phyloP scores from a whole-genome alignment of 2,888 invertebrate genomes.

The Eurois occulta region DNA sequence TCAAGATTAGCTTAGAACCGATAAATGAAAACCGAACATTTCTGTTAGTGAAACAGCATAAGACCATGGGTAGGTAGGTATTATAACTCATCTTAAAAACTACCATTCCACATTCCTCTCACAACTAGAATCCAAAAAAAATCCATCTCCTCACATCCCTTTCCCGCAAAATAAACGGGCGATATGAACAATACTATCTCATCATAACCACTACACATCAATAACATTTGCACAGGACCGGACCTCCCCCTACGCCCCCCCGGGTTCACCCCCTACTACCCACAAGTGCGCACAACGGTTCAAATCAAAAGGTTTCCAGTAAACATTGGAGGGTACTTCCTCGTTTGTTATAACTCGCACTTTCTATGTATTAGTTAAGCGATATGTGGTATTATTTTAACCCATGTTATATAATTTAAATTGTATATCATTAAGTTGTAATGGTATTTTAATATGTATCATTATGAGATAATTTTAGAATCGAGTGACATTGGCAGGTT shows the following conservation, averaged over 20 bases:
- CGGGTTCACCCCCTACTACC: constrained; percentile 47
- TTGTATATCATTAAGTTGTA: constrained; percentile 27
- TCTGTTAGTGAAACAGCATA: neutral
- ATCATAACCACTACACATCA: constrained; percentile 73
- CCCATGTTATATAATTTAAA: constrained; percentile 13
- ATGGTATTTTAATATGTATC: constrained; percentile 22
- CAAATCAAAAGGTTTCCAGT: constrained; percentile 78
- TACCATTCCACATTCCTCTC: neutral
- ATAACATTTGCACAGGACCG: constrained; percentile 80
- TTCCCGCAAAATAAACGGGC: constrained; percentile 73
- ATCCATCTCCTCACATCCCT: constrained; percentile 48
- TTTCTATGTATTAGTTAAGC: constrained; percentile 51
- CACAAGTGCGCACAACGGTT: constrained; percentile 79
- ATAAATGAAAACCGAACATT: neutral
- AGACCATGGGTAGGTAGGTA: neutral
- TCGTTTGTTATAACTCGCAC: constrained; percentile 66
- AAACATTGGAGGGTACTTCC: constrained; percentile 76
- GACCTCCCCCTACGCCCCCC: constrained; percentile 56
- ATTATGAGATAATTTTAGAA: constrained; percentile 12
- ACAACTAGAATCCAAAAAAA: constrained; percentile 43
- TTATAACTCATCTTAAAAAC: constrained; percentile 9
- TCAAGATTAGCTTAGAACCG: neutral
- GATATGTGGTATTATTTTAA: constrained; percentile 26
- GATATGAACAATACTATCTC: constrained; percentile 78
- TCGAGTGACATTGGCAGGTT: neutral